Conservation (phyloP, 2,113 vertebrate species). For the Coryphaenoides rupestris region DNA sequence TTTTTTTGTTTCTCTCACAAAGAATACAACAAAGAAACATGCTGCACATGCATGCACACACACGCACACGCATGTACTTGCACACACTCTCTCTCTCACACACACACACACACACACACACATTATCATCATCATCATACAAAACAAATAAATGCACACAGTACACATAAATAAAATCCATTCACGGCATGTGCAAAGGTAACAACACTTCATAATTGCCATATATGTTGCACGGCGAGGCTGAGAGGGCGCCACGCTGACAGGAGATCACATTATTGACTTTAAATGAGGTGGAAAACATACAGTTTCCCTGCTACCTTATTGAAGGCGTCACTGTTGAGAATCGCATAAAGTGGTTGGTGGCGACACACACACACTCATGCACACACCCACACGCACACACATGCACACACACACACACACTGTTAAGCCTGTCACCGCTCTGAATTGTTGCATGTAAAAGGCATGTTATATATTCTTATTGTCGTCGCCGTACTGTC, state of each 20-base stretch:
- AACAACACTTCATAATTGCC: too few relatives aligned
- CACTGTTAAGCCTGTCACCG: neutral
- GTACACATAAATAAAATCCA: too few relatives aligned
- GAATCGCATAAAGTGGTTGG: neutral
- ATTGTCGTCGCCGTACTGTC: slow-evolving; percentile 17
- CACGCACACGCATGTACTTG: slow-evolving; percentile 10
- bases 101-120: slow-evolving; percentile 4
- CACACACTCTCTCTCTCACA: too few relatives aligned
- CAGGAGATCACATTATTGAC: neutral
- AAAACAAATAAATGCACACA: too few relatives aligned
- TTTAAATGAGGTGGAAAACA: slow-evolving; percentile 8
- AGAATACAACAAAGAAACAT: too few relatives aligned
- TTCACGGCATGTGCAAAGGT: too few relatives aligned
- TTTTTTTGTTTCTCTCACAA: neutral
- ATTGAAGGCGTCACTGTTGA: slow-evolving; percentile 4
- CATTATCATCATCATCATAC: too few relatives aligned
- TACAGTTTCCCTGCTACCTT: slow-evolving; percentile 6
- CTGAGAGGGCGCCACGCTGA: too few relatives aligned
- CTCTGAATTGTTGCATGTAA: slow-evolving; percentile 11
- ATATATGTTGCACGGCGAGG: too few relatives aligned
- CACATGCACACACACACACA: neutral
- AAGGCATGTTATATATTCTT: slow-evolving; percentile 25
- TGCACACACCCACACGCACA: too few relatives aligned
- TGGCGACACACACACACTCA: too few relatives aligned
- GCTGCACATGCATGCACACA: too few relatives aligned